Conservation (phyloP, 2,797 vertebrate species). For the Myiotriccus ornatus region DNA sequence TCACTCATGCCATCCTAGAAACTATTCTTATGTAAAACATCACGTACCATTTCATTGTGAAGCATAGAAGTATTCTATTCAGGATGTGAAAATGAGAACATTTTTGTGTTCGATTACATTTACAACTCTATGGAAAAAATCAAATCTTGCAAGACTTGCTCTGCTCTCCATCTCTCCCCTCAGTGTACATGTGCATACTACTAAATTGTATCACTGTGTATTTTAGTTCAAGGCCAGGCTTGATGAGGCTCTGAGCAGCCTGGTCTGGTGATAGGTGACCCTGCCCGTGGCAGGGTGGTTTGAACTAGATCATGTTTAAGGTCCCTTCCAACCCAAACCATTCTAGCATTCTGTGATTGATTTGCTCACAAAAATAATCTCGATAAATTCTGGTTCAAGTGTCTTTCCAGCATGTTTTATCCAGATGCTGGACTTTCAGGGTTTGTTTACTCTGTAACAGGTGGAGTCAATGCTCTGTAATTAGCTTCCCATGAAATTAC, state of each 20-base stretch:
- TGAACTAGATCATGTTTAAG: neutral
- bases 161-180: neutral
- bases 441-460: neutral
- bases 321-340: neutral
- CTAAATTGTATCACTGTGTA: neutral
- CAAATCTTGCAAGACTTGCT: neutral
- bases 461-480: neutral
- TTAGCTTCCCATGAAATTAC: neutral
- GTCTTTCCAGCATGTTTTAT: neutral
- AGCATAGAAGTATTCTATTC: neutral
- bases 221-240: neutral
- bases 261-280: neutral
- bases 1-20: neutral
- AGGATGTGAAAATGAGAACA: neutral
- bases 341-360: neutral
- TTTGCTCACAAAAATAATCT: neutral
- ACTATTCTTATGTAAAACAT: neutral
- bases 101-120: neutral
- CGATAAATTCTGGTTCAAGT: neutral
- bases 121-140: neutral
- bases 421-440: neutral
- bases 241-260: neutral
- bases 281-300: rapidly evolving
- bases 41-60: neutral
- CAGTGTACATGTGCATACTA: neutral